phyloP scores from a whole-genome alignment of 2,888 invertebrate genomes.

The Aquatica leii region DNA sequence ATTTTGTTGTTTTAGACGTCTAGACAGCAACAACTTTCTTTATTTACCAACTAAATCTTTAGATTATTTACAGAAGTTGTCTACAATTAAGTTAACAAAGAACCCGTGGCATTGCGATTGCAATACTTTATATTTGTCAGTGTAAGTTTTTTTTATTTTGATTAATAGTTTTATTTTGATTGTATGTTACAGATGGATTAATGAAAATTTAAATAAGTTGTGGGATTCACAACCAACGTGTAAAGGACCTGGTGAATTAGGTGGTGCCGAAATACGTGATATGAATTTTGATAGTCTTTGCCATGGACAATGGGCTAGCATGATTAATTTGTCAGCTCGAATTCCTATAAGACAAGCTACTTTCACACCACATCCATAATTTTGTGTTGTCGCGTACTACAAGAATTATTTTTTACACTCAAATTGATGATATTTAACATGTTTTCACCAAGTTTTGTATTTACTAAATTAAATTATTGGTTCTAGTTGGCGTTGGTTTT shows the following conservation, averaged over 20 bases:
- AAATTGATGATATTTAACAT: no score
- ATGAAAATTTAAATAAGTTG: constrained; percentile 71
- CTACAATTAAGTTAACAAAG: constrained; percentile 74
- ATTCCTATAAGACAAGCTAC: constrained; percentile 61
- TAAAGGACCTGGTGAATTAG: constrained; percentile 75
- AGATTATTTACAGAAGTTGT: constrained; percentile 69
- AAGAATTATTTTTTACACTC: no score
- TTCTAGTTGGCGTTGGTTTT: no score
- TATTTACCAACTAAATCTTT: constrained; percentile 73
- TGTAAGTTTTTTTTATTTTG: constrained; percentile 62
- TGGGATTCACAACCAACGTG: constrained; percentile 77
- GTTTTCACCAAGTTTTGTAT: no score
- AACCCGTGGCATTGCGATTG: constrained; percentile 88
- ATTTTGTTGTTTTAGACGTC: constrained; percentile 65
- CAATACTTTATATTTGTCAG: constrained; percentile 74
- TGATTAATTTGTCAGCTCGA: constrained; percentile 74
- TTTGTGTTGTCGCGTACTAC: no score
- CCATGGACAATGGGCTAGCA: constrained; percentile 81
- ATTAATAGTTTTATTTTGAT: constrained; percentile 8
- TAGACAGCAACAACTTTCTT: constrained; percentile 78
- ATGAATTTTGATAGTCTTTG: constrained; percentile 78
- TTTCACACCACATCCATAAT: constrained; percentile 15
- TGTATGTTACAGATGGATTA: constrained; percentile 68
- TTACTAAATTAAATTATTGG: no score
- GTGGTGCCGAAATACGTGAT: constrained; percentile 72